Conservation (phyloP, 2,888 invertebrate species). For the Drosophila mulleri region DNA sequence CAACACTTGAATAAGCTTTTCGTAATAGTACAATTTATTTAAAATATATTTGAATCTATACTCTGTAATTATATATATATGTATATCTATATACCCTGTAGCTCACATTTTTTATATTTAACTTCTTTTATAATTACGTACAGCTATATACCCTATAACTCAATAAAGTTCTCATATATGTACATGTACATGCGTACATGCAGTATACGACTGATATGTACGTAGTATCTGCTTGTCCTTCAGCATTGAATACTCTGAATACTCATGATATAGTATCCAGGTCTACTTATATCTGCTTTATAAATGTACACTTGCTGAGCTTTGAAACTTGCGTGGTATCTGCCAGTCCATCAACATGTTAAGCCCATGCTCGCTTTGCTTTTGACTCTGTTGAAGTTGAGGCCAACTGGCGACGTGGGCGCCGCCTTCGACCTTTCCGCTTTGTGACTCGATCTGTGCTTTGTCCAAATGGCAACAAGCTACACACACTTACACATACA, state of each 20-base stretch:
- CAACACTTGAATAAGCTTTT: too few species aligned
- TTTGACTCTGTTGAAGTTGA: neutral
- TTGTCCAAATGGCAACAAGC: constrained; percentile 25
- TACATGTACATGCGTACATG: too few species aligned
- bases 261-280: too few species aligned
- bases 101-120: too few species aligned
- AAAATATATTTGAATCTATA: too few species aligned
- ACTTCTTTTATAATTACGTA: too few species aligned
- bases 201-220: neutral
- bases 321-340: neutral
- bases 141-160: neutral
- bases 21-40: too few species aligned
- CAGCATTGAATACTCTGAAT: neutral
- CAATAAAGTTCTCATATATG: neutral
- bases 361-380: neutral
- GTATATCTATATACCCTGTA: too few species aligned
- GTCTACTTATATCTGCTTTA: too few species aligned
- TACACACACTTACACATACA: neutral
- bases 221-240: constrained; percentile 2
- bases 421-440: constrained; percentile 11
- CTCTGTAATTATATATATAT: too few species aligned
- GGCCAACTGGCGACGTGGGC: neutral
- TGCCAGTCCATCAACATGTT: neutral
- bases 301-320: too few species aligned
- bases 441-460: constrained; percentile 17